phyloP scores from a whole-genome alignment of 2,797 vertebrate species.

The Lagodon rhomboides region DNA sequence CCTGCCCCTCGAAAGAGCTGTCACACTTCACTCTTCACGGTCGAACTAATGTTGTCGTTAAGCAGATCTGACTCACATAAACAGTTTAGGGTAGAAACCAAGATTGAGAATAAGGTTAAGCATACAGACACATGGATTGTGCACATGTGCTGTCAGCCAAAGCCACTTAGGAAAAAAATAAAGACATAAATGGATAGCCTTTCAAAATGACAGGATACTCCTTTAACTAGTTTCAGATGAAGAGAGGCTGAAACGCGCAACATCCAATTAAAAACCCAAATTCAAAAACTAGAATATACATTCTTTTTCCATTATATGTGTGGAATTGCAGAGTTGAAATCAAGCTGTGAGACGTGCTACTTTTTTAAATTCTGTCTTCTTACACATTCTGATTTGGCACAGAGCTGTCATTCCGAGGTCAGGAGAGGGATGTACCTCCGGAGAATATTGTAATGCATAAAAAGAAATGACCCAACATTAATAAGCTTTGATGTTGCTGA shows the following conservation, averaged over 20 bases:
- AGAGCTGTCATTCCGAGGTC: conserved; percentile 7
- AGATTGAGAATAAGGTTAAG: not conserved
- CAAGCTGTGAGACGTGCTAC: not conserved
- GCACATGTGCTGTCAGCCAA: no score
- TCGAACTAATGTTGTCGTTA: not conserved
- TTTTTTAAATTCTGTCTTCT: not conserved
- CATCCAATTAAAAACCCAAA: conserved; percentile 3
- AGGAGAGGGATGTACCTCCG: not conserved
- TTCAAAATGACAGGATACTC: not conserved
- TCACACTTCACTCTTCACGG: not conserved
- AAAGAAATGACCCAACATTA: not conserved
- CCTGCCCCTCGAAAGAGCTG: conserved; percentile 33
- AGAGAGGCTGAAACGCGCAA: not conserved
- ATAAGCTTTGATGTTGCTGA: conserved; percentile 17
- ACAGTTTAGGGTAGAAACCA: no score
- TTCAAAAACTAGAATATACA: not conserved
- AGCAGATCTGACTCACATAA: not conserved
- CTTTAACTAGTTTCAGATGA: not conserved
- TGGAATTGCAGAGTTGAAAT: not conserved
- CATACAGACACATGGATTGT: not conserved
- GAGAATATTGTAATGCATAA: conserved; percentile 6
- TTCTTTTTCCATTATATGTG: not conserved
- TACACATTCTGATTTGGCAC: conserved; percentile 11
- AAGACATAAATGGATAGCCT: not conserved
- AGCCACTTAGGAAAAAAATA: not conserved